A percentile compares a stretch with the other conserved stretches of the same genome.
Conservation (phyloP, 2,888 invertebrate genomes). For the Disparrhopalites patrizii region DNA sequence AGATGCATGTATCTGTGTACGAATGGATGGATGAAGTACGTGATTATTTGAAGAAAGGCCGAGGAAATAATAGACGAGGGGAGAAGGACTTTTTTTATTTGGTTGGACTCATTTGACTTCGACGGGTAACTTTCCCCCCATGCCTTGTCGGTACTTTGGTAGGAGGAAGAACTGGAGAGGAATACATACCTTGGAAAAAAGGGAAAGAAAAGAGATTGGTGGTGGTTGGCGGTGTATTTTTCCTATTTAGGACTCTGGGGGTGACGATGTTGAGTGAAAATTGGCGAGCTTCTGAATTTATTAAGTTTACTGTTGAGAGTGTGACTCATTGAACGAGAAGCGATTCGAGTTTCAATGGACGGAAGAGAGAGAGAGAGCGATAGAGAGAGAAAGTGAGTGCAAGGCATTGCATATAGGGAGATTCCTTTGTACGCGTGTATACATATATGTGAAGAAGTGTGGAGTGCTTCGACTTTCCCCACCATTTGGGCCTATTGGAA, state of each 20-base stretch:
- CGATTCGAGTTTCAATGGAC: slow-evolving; percentile 2
- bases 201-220: no score
- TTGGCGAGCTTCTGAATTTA: slow-evolving; percentile 34
- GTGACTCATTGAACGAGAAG: slow-evolving; percentile 21
- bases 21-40: no score
- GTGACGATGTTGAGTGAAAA: slow-evolving; percentile 26
- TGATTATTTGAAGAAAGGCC: no score
- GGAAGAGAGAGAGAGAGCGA: slow-evolving; percentile 3
- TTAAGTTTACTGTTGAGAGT: slow-evolving; percentile 27
- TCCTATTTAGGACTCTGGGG: slow-evolving; percentile 23
- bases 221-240: slow-evolving; percentile 19
- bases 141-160: no score
- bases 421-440: background rate
- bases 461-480: background rate
- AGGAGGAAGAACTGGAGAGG: background rate
- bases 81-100: no score
- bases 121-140: no score
- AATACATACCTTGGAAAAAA: background rate
- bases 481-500: background rate
- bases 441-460: slow-evolving; percentile 8
- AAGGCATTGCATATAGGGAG: no score
- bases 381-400: no score
- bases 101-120: no score
- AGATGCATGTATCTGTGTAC: no score
- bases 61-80: no score